phyloP scores from a whole-genome alignment of 2,113 vertebrate genomes.

The Sinocyclocheilus anshuiensis region DNA sequence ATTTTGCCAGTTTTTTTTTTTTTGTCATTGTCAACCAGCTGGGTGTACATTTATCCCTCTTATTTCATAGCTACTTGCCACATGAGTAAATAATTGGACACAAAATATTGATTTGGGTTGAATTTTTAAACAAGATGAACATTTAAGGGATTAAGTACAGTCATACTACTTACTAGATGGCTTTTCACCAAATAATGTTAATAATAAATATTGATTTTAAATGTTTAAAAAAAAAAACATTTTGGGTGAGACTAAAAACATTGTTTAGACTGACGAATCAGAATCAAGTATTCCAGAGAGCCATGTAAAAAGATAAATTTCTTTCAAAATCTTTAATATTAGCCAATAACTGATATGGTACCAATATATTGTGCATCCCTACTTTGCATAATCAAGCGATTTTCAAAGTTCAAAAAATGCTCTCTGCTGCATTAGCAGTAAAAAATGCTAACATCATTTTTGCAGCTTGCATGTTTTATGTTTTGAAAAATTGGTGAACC shows the following conservation, averaged over 20 bases:
- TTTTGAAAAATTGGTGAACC: constrained; percentile 27
- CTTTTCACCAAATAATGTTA: too few species aligned
- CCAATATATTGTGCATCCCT: not conserved
- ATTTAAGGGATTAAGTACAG: not conserved
- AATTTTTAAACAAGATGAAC: not conserved
- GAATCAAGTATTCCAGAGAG: not conserved
- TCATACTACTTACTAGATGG: not conserved
- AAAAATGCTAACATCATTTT: not conserved
- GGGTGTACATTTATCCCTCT: not conserved
- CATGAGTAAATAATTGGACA: not conserved
- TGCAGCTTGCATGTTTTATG: not conserved
- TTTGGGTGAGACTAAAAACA: too few species aligned
- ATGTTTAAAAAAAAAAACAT: too few species aligned
- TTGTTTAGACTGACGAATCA: not conserved
- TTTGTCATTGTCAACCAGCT: not conserved
- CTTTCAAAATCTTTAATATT: not conserved
- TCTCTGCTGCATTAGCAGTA: not conserved
- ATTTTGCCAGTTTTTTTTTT: too few species aligned
- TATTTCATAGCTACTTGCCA: not conserved
- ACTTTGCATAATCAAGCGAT: not conserved
- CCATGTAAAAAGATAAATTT: not conserved
- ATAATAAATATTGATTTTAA: not conserved
- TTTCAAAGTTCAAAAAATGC: not conserved
- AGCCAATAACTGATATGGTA: not conserved
- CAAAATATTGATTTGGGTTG: not conserved